Evolutionary conservation across 2,888 invertebrate species (phyloP), one percentile per base, ranked within the genome.

Genomic region (Nemapogon koenigi): DNA sequence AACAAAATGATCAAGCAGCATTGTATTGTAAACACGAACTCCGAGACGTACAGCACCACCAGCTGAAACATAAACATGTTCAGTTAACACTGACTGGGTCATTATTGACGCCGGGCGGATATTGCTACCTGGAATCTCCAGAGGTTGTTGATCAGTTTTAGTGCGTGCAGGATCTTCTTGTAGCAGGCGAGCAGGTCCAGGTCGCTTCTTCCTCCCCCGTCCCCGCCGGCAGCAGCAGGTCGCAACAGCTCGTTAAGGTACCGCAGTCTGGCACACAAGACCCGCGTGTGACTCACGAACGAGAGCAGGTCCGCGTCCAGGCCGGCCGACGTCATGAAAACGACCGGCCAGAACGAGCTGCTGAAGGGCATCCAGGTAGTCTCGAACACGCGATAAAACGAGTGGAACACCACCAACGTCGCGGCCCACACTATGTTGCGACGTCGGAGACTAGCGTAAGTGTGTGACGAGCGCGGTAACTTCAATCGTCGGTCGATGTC

Each of bases 51-150:
- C 3, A 31, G 2, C 31, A 31, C 16, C 3, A 31, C 16, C 16
- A 31, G 16, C 31, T 31, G 16, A 2, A 28, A 10, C n/a, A n/a
- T n/a, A n/a, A n/a, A n/a, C n/a, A n/a, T n/a, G n/a, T n/a, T n/a
- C n/a, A n/a, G n/a, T n/a, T n/a, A n/a, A n/a, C n/a, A n/a, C n/a
- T n/a, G n/a, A n/a, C n/a, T n/a, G n/a, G n/a, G n/a, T n/a, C n/a
- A n/a, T n/a, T n/a, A n/a, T n/a, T n/a, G n/a, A n/a, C n/a, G n/a
- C n/a, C n/a, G n/a, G n/a, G n/a, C n/a, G n/a, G n/a, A n/a, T n/a
- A n/a, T n/a, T n/a, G n/a, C 15, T 11, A 31, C 31, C 31, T 31
- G 31, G 10, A 31, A 31, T 16, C 16, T 31, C 31, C 31, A 31
- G 7, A 16, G 16, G 6, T 31, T 4, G 10, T 31, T 31, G 10